Evolutionary conservation across 2,113 vertebrate genomes (phyloP), one percentile per base, ranked within the genome.

Genomic region (Campylomormyrus tamandua): DNA sequence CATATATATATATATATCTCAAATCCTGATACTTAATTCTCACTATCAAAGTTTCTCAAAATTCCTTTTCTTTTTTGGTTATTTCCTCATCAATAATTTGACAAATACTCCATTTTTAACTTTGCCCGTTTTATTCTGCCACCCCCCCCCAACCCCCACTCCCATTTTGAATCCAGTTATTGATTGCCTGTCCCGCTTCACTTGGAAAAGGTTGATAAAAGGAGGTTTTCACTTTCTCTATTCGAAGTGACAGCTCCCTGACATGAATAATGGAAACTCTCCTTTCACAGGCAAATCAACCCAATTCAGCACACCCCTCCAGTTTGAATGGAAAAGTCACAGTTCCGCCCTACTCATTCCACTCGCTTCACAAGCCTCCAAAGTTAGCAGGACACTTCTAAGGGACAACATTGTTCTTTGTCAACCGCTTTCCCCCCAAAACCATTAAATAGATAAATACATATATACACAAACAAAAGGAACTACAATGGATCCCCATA

Each of bases 201-300:
- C 96, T 97, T 97, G 97, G 97, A 97, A 99, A 99, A 96, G 96
- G 96, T 97, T 97, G 97, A 99, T 98, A 98, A 99, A 97, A 96
- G 96, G 97, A 96, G 97, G 97, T 98, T 97, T 99, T 98, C 97
- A 97, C 96, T 98, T 97, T 96, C 97, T 99, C 97, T 97, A 98
- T 98, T 97, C 97, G 97, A 98, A 98, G 97, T 99, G 98, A 99
- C 98, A 99, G 97, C 97, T 96, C 97, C 95, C 97, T 98, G 98
- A 98, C 98, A 98, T 98, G 98, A 99, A 98, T 97, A 99, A 99
- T 99, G 98, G 98, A 97, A 97, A 94, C 96, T 92, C 91, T 96
- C 97, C 96, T 98, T 99, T 99, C 98, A 99, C 97, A 99, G 97
- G 98, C 98, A 99, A 99, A 99, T 99, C 97, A 97, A 97, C 97